Base-by-base conservation (phyloP, 37 sponge, comb jelly and placozoan genomes). In the Hormiphora californensis region DNA sequence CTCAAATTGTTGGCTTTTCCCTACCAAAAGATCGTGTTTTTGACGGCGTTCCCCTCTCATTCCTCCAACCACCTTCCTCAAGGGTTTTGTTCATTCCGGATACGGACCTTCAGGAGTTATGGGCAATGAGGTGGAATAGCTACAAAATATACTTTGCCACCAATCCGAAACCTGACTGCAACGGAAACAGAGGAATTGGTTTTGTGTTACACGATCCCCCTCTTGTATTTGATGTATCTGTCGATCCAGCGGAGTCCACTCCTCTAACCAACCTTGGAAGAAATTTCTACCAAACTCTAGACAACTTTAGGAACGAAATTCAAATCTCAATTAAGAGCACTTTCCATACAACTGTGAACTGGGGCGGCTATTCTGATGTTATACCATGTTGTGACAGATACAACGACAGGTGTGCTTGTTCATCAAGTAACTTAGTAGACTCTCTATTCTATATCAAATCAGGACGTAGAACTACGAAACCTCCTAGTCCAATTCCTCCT, bases 111-210 rank as follows among this genome's bases (percentile, higher is more conserved):
- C 21, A 3, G 2, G 54, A 87, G 21, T 35, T 87, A 2, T 46
- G 54, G 54, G 8, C 87, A 33, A 27, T 87, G 25, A 68, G 87
- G 23, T 12, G 39, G 21, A 67, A 67, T 34, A 25, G 35, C 37
- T 87, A 63, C 51, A 87, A 87, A 54, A 32, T 87, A 3, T 63
- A 57, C 46, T 87, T 40, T 33, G 67, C 55, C 21, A 87, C 87
- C 3, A 32, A n/a, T 33, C 62, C 62, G n/a, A 44, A 44, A 4
- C 25, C 31, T 4, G 63, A 62, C 41, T 87, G 87, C 63, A 40
- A 87, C n/a, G 33, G 40, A n/a, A 87, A 61, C 17, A 17, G 36
- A 22, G 87, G 63, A 0, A 73, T 19, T 22, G 81, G 81, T 1
- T 73, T 73, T 19, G 25, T 73, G 25, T 63, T 44, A 28, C 87